These are phyloP conservation scores for Aleiodes alternator DNA, from an alignment of 2,888 invertebrate species.

Conservation along the genomic window DNA sequence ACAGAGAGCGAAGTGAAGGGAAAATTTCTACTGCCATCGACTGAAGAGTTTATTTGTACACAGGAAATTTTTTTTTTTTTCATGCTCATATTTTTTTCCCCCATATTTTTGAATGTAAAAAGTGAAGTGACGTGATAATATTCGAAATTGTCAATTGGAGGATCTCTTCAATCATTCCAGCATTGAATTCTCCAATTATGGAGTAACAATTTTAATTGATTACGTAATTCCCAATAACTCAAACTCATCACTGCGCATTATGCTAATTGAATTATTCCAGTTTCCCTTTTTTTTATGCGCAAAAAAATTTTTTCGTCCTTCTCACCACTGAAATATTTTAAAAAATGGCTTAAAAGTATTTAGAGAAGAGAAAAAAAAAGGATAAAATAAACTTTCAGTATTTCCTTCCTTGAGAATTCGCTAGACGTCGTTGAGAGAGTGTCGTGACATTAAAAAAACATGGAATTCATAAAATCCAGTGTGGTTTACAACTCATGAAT, in stretches of 20 bases:
- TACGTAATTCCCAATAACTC: constrained; percentile 19
- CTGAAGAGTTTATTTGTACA: too few species aligned
- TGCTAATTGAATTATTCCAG: constrained; percentile 7
- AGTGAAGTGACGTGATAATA: background rate
- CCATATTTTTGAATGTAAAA: too few species aligned
- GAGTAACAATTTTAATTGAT: constrained; percentile 11
- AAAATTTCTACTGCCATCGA: too few species aligned
- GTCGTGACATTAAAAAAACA: constrained; percentile 56
- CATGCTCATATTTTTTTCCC: too few species aligned
- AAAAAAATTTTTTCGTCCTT: background rate
- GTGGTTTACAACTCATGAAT: constrained; percentile 58
- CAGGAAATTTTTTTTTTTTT: too few species aligned
- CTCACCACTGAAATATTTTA: background rate
- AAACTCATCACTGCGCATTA: constrained; percentile 10
- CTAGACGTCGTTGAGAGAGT: constrained; percentile 40
- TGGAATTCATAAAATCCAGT: constrained; percentile 57
- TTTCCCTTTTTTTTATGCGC: background rate
- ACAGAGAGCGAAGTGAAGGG: too few species aligned
- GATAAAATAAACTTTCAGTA: constrained; percentile 30
- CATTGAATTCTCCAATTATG: constrained; percentile 15
- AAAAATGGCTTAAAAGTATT: constrained; percentile 1
- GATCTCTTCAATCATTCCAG: constrained; percentile 3
- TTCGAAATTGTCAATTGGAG: constrained; percentile 1
- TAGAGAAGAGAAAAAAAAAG: background rate
- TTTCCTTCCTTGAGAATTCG: constrained; percentile 39